phyloP scores from a whole-genome alignment of 2,888 invertebrate genomes.

The Capitulum mitella region DNA sequence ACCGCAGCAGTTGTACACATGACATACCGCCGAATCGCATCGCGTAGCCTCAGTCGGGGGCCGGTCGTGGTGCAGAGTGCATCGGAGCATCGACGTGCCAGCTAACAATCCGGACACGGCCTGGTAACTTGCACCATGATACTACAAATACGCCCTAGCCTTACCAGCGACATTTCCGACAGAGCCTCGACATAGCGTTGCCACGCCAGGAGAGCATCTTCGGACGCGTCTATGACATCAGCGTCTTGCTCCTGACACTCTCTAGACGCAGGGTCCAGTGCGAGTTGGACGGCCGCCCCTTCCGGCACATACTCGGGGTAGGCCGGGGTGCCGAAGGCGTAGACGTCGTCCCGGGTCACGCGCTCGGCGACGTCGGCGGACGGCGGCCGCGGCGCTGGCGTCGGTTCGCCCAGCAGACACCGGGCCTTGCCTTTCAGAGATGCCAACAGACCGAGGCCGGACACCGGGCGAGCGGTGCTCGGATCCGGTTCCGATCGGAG shows the following conservation, averaged over 20 bases:
- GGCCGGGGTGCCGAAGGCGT: not conserved
- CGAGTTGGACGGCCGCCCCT: not conserved
- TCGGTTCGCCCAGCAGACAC: not conserved
- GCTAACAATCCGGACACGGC: not conserved
- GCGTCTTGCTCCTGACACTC: no score
- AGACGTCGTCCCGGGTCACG: not conserved
- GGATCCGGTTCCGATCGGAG: no score
- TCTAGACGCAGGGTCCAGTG: not conserved
- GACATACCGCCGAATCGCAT: not conserved
- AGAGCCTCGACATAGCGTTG: not conserved
- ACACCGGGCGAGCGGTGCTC: not conserved
- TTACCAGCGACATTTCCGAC: not conserved
- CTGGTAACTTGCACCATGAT: slow-evolving; percentile 17
- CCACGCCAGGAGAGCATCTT: not conserved
- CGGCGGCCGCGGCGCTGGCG: not conserved
- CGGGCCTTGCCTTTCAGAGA: slow-evolving; percentile 4
- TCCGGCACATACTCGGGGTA: not conserved
- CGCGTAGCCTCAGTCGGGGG: slow-evolving; percentile 5
- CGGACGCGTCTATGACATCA: no score
- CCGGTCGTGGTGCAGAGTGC: not conserved
- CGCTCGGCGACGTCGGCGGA: not conserved
- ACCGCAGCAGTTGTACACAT: not conserved
- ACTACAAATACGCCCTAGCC: not conserved
- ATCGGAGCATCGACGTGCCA: not conserved
- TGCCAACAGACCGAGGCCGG: not conserved